A percentile compares a stretch with the other conserved stretches of the same genome.
Conservation (phyloP, 2,888 invertebrate genomes). For the Caenorhabditis angaria region DNA sequence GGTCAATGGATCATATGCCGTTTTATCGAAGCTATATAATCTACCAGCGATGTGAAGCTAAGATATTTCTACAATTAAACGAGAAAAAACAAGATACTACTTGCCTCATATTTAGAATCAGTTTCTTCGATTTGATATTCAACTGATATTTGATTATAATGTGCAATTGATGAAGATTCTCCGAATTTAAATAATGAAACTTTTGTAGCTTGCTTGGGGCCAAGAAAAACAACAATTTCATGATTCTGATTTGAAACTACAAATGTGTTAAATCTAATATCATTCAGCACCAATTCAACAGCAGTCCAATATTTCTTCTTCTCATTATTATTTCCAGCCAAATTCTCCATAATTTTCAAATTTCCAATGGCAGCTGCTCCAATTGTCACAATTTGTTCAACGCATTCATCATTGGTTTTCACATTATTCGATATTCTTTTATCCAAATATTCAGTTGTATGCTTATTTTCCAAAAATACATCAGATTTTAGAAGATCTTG, state of each 20-base stretch:
- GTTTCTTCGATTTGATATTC: conserved; percentile 31
- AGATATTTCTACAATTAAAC: no score
- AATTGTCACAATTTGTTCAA: not conserved
- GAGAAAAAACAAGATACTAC: not conserved
- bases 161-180: not conserved
- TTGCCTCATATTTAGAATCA: conserved; percentile 4
- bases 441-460: conserved; percentile 97
- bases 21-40: not conserved
- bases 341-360: not conserved
- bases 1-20: conserved; percentile 16
- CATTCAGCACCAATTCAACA: not conserved
- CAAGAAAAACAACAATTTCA: not conserved
- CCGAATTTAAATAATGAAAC: not conserved
- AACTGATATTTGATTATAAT: not conserved
- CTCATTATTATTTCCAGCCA: not conserved
- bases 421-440: conserved; percentile 83
- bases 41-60: not conserved
- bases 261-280: not conserved
- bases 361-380: not conserved
- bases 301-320: not conserved
- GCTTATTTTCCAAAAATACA: conserved; percentile 85
- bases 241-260: not conserved
- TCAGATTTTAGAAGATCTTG: conserved; percentile 92
- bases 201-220: not conserved
- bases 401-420: conserved; percentile 4